phyloP scores from a whole-genome alignment of 2,797 vertebrate genomes.

The Myoxocephalus aenaeus region DNA sequence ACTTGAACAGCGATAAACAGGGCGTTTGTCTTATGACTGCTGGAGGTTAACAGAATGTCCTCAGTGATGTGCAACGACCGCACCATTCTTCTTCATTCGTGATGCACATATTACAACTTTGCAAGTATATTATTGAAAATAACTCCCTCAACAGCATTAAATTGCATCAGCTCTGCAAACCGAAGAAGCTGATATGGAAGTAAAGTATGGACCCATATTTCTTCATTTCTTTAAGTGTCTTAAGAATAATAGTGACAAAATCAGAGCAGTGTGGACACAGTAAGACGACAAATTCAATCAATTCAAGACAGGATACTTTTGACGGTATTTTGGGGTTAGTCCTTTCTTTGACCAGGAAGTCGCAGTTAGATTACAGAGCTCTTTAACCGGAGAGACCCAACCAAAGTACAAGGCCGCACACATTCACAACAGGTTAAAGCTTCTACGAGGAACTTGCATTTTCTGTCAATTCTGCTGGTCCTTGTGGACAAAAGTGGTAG shows the following conservation, averaged over 20 bases:
- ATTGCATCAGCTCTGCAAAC: not conserved
- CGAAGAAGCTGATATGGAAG: not conserved
- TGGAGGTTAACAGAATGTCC: not conserved
- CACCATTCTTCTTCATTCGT: not conserved
- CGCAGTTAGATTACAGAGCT: not conserved
- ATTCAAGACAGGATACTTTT: not conserved
- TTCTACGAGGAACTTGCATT: no score
- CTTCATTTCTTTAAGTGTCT: not conserved
- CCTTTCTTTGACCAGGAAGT: not conserved
- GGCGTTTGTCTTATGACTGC: not conserved
- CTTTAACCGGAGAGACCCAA: not conserved
- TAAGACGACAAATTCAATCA: not conserved
- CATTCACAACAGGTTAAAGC: no score
- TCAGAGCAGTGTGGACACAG: not conserved
- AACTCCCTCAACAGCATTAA: not conserved
- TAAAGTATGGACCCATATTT: not conserved
- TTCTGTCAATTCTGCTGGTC: not conserved
- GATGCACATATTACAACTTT: not conserved
- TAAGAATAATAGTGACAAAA: not conserved
- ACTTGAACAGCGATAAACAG: slow-evolving; percentile 21
- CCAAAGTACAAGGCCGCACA: no score
- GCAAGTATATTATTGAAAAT: not conserved
- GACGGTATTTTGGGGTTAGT: no score
- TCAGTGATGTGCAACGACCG: not conserved
- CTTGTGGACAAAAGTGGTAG: not conserved